Conservation (phyloP, 2,888 invertebrate genomes). For the Hesperia comma region DNA sequence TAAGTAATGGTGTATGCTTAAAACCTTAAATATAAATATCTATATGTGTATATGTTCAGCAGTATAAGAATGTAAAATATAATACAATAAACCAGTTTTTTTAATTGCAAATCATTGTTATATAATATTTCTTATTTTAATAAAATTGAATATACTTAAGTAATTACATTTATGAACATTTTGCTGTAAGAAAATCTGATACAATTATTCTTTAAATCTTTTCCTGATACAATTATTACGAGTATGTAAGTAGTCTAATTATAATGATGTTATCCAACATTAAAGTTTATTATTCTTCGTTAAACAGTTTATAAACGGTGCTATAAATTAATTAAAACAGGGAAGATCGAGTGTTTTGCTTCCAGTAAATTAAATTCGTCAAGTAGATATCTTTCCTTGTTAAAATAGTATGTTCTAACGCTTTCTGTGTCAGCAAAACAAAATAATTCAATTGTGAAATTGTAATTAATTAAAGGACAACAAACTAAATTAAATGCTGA, state of each 20-base stretch:
- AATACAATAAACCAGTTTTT: no score
- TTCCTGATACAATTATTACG: no score
- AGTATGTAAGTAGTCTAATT: background rate
- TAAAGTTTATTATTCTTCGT: background rate
- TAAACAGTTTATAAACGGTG: constrained; percentile 3
- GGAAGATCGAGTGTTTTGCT: background rate
- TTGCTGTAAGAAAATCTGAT: no score
- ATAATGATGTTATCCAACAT: background rate
- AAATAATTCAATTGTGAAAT: background rate
- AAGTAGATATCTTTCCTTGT: background rate
- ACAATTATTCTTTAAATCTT: no score
- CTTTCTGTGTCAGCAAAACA: background rate
- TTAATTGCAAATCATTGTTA: no score
- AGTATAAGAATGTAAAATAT: no score
- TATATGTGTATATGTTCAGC: no score
- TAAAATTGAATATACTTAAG: no score
- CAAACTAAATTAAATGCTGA: background rate
- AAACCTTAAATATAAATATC: no score
- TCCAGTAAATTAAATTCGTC: constrained; percentile 1
- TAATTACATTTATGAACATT: no score
- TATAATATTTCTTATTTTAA: no score
- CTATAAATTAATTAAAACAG: constrained; percentile 6
- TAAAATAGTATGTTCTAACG: background rate
- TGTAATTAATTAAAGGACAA: constrained; percentile 6
- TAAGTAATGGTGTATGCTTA: no score